Conservation (phyloP, 2,797 vertebrate genomes). For the Manis pentadactyla region DNA sequence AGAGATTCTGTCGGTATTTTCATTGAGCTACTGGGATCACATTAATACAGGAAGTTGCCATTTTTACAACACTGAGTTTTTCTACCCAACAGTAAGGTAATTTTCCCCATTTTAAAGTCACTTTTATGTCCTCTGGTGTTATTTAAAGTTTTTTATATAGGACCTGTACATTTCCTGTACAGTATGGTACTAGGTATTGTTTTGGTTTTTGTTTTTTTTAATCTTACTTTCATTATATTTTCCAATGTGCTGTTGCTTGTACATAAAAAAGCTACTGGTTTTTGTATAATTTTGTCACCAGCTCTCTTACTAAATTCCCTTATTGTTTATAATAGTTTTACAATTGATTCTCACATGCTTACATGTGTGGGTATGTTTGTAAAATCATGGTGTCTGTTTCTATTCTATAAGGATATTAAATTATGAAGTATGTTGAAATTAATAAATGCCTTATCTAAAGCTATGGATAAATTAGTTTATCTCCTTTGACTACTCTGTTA, state of each 20-base stretch:
- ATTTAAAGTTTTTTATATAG: neutral
- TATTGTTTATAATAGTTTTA: neutral
- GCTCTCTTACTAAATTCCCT: neutral
- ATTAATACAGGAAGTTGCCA: neutral
- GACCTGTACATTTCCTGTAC: neutral
- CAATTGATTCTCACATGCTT: neutral
- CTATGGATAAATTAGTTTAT: neutral
- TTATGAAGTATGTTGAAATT: neutral
- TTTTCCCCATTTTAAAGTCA: neutral
- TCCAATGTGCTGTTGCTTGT: neutral
- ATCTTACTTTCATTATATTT: neutral
- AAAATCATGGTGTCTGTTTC: neutral
- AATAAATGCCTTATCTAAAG: neutral
- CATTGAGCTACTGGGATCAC: neutral
- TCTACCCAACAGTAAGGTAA: neutral
- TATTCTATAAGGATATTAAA: neutral
- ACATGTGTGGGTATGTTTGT: no score
- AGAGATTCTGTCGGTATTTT: neutral
- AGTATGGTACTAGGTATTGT: neutral
- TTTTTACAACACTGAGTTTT: neutral
- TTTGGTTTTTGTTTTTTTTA: neutral
- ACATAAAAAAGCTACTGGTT: neutral
- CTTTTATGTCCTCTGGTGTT: neutral
- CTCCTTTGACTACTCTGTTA: neutral
- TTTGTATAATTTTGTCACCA: constrained; percentile 8